Percentiles rank a stretch among this genome's conserved stretches.
Evolutionary conservation across 2,888 invertebrate genomes (phyloP).

Genomic region (Napeogenes inachia): DNA sequence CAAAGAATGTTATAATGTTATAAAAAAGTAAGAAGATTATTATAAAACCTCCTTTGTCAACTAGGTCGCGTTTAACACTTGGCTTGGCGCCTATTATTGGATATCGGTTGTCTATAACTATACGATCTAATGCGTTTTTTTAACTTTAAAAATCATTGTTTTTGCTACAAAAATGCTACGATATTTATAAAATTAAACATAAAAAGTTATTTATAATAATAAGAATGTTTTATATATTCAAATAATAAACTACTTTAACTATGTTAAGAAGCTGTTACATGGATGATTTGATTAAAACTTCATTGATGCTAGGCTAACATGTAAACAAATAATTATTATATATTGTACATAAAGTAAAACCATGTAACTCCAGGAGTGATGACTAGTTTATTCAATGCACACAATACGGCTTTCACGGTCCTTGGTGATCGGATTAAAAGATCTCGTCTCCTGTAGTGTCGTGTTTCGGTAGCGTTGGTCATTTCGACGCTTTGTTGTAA

Average conservation of each 20-base stretch:
- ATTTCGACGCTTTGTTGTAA: constrained; percentile 18
- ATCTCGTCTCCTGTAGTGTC: constrained; percentile 32
- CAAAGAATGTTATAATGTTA: constrained; percentile 29
- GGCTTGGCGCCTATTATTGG: constrained; percentile 54
- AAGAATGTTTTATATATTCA: no score
- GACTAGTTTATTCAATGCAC: not conserved
- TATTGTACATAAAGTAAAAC: no score
- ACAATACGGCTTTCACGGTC: constrained; percentile 29
- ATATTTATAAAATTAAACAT: not conserved
- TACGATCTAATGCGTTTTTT: constrained; percentile 2
- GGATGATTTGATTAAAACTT: no score
- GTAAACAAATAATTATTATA: no score
- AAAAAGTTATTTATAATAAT: no score
- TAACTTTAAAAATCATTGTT: not conserved
- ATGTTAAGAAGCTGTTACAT: no score
- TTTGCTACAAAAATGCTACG: not conserved
- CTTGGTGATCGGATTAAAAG: constrained; percentile 35
- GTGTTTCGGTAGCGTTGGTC: constrained; percentile 17
- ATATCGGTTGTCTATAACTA: constrained; percentile 13
- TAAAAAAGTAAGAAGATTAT: constrained; percentile 39
- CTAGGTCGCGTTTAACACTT: constrained; percentile 59
- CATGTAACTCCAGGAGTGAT: not conserved
- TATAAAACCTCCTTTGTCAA: constrained; percentile 58
- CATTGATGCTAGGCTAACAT: no score
- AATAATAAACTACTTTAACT: no score